Evolutionary conservation across 2,113 vertebrate species (phyloP).

Genomic region (Sinocyclocheilus grahami): DNA sequence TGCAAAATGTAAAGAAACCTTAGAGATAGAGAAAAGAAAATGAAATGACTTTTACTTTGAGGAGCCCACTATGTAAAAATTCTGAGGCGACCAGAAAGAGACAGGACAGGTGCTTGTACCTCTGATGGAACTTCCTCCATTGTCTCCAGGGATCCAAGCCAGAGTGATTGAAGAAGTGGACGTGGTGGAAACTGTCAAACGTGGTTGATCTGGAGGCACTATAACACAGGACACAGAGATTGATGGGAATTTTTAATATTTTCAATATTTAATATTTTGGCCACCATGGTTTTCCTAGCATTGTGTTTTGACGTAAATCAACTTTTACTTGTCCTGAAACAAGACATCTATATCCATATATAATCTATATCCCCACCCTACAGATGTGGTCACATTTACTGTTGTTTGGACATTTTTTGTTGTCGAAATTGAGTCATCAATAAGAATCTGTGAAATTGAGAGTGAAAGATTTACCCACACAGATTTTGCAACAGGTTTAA

Average conservation of each 20-base stretch:
- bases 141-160: constrained; percentile 98
- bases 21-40: background rate
- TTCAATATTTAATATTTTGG: background rate
- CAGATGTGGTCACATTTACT: background rate
- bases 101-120: constrained; percentile 53
- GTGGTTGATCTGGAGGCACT: constrained; percentile 97
- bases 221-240: constrained; percentile 29
- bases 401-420: background rate
- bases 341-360: background rate
- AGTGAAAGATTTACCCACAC: background rate
- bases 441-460: background rate
- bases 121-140: constrained; percentile 86
- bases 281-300: too few species aligned
- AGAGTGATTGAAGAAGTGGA: constrained; percentile 89
- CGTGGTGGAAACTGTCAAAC: constrained; percentile 94
- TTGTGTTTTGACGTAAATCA: background rate
- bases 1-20: too few species aligned
- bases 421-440: background rate
- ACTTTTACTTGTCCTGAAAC: background rate
- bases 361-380: background rate
- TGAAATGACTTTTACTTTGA: background rate
- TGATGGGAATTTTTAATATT: background rate
- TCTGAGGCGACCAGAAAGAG: background rate
- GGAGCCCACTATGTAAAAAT: background rate
- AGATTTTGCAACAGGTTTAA: background rate